A percentile compares a stretch with the other conserved stretches of the same genome.
Conservation (phyloP, 2,888 invertebrate genomes). For the Brenthis daphne region DNA sequence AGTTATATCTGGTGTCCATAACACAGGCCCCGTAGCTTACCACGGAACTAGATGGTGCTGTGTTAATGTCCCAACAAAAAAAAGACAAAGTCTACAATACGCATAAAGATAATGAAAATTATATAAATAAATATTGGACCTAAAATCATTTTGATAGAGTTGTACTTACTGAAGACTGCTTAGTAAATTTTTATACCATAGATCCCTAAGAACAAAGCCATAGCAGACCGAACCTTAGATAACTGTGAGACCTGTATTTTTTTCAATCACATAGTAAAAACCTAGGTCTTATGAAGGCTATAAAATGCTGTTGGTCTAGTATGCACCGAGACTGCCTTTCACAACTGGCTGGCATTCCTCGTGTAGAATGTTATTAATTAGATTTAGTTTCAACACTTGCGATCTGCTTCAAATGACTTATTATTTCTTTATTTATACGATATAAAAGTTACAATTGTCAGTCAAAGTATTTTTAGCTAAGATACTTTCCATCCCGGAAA, state of each 20-base stretch:
- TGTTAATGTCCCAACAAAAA: not conserved
- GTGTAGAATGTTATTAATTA: constrained; percentile 36
- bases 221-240: constrained; percentile 12
- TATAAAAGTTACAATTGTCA: not conserved
- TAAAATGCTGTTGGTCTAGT: constrained; percentile 45
- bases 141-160: too few species aligned
- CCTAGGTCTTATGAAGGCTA: constrained; percentile 28
- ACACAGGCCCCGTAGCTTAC: too few species aligned
- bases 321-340: constrained; percentile 52
- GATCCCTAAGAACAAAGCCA: not conserved
- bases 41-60: too few species aligned
- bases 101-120: not conserved
- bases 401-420: constrained; percentile 15
- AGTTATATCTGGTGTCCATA: too few species aligned
- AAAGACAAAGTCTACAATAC: too few species aligned
- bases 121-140: too few species aligned
- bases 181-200: too few species aligned
- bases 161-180: too few species aligned
- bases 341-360: constrained; percentile 57
- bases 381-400: constrained; percentile 24
- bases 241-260: constrained; percentile 28
- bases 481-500: too few species aligned
- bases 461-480: not conserved
- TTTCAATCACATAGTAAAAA: constrained; percentile 32
- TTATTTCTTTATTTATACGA: not conserved